Percentiles rank a stretch among this genome's conserved stretches.
phyloP scores from a whole-genome alignment of 2,797 vertebrate genomes.

The Eospalax fontanierii region DNA sequence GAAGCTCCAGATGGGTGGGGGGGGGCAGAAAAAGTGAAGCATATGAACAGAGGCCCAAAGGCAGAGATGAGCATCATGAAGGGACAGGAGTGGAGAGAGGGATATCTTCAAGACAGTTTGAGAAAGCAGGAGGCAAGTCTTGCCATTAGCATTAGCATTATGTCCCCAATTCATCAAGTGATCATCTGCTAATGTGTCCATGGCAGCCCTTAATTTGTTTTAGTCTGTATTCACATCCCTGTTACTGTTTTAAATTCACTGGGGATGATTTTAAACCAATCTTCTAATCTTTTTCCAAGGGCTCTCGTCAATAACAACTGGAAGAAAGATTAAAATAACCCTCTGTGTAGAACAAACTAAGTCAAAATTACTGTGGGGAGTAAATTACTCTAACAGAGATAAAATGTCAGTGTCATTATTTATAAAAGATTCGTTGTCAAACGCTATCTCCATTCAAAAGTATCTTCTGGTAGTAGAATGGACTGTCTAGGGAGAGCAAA shows the following conservation, averaged over 20 bases:
- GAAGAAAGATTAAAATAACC: conserved; percentile 91
- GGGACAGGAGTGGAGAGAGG: accelerated
- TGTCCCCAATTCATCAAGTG: conserved; percentile 73
- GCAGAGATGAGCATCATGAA: neutral
- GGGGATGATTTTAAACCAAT: conserved; percentile 91
- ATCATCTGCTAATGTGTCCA: conserved; percentile 84
- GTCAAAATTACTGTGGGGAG: conserved; percentile 89
- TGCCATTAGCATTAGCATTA: neutral
- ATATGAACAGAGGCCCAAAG: neutral
- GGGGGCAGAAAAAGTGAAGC: neutral
- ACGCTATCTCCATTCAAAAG: conserved; percentile 62
- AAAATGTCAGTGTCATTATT: conserved; percentile 87
- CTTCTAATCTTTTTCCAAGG: conserved; percentile 89
- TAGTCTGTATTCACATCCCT: conserved; percentile 84
- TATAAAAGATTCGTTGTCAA: conserved; percentile 87
- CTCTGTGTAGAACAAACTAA: conserved; percentile 89
- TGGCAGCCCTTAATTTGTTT: conserved; percentile 88
- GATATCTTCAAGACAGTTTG: neutral
- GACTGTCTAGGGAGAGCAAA: conserved; percentile 7
- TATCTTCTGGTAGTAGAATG: conserved; percentile 61
- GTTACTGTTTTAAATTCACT: conserved; percentile 90
- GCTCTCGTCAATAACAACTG: conserved; percentile 90
- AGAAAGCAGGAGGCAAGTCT: neutral
- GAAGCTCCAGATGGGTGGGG: neutral
- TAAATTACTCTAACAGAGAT: conserved; percentile 89